Conservation (phyloP, 2,113 vertebrate species). For the Leiothrix lutea region DNA sequence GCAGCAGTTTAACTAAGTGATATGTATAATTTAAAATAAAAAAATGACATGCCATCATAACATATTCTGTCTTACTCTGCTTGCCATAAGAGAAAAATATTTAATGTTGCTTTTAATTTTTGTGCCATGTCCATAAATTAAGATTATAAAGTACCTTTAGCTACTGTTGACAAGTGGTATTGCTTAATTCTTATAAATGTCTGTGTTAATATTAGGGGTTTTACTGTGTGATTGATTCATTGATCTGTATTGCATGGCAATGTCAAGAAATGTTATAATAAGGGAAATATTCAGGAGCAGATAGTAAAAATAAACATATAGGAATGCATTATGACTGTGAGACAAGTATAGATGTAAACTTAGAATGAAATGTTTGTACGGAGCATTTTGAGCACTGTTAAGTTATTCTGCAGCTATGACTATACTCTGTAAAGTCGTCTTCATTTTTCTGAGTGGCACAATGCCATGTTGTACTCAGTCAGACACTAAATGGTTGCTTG, state of each 20-base stretch:
- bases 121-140: neutral
- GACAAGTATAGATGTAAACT: slow-evolving; percentile 7
- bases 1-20: neutral
- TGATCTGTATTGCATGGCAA: neutral
- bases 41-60: neutral
- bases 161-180: neutral
- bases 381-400: neutral
- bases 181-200: neutral
- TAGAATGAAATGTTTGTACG: slow-evolving; percentile 8
- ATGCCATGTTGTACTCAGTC: neutral
- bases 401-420: neutral
- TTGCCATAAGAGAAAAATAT: neutral
- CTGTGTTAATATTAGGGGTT: neutral
- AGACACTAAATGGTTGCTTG: neutral
- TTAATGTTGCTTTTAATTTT: neutral
- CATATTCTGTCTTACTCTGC: neutral
- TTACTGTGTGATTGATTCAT: neutral
- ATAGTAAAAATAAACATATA: slow-evolving; percentile 4
- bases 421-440: neutral
- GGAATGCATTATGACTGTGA: neutral
- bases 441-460: neutral
- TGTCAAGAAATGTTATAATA: neutral
- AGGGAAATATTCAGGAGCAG: neutral
- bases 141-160: neutral
- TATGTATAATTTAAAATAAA: neutral